Evolutionary conservation across 2,797 vertebrate genomes (phyloP).

Genomic region (Gymnoscopelus braueri): DNA sequence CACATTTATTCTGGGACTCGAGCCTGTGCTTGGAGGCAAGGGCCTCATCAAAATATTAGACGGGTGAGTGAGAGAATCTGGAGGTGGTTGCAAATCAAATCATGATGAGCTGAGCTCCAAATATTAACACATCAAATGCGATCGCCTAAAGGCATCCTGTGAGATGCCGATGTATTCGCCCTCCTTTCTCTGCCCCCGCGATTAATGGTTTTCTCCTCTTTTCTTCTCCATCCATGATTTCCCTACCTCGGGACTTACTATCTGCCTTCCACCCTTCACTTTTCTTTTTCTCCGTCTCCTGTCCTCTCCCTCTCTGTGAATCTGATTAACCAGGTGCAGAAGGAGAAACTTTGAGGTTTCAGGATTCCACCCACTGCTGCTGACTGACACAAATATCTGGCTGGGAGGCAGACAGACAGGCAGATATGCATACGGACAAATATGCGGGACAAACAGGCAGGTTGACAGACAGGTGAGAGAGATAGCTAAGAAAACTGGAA

Average conservation of each 20-base stretch:
- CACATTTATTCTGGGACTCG: conserved; percentile 44
- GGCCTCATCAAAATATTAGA: conserved; percentile 50
- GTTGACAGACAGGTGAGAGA: conserved; percentile 38
- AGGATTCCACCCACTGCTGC: conserved; percentile 31
- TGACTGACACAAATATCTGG: conserved; percentile 68
- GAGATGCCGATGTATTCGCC: conserved; percentile 32
- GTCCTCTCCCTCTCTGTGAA: conserved; percentile 24
- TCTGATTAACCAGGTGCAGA: conserved; percentile 48
- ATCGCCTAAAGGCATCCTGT: conserved; percentile 8
- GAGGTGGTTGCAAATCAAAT: conserved; percentile 23
- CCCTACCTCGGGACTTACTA: conserved; percentile 3
- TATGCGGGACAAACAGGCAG: conserved; percentile 48
- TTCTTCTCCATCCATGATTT: neutral
- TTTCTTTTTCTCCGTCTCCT: neutral
- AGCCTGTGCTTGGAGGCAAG: conserved; percentile 33
- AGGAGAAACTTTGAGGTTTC: conserved; percentile 47
- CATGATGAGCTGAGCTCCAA: conserved; percentile 28
- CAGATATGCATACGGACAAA: conserved; percentile 34
- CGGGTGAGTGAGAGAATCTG: conserved; percentile 47
- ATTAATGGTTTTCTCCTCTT: conserved; percentile 8
- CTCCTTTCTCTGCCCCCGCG: neutral
- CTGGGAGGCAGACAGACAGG: conserved; percentile 44
- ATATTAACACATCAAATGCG: conserved; percentile 51
- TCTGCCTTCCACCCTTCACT: conserved; percentile 2
- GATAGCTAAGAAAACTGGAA: conserved; percentile 47